Evolutionary conservation across 2,113 vertebrate genomes (phyloP).

Genomic region (Irena cyanogastra): DNA sequence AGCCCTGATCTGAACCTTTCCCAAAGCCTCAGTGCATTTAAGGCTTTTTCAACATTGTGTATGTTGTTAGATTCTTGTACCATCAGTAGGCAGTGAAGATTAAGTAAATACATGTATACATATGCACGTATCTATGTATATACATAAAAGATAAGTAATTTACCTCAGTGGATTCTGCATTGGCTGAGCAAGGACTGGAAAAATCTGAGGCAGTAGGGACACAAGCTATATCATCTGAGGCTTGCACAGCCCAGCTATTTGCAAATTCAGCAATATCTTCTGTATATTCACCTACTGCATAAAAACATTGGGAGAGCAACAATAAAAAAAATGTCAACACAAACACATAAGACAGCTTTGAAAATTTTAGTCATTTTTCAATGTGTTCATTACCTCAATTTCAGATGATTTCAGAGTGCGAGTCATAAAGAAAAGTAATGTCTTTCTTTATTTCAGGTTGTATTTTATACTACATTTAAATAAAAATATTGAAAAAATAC

Average conservation of each 20-base stretch:
- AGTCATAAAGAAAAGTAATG: neutral
- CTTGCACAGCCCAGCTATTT: conserved; percentile 90
- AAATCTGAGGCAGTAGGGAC: conserved; percentile 84
- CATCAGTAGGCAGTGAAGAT: neutral
- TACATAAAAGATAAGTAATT: neutral
- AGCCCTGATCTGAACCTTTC: neutral
- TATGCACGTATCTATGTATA: neutral
- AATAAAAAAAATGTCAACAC: neutral
- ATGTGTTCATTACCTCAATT: neutral
- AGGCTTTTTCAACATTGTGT: neutral
- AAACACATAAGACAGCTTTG: neutral
- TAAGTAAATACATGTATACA: neutral
- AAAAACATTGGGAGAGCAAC: neutral
- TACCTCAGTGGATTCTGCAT: conserved; percentile 87
- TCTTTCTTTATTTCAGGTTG: neutral
- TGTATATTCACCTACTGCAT: conserved; percentile 71
- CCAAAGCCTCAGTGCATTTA: neutral
- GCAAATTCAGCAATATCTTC: conserved; percentile 89
- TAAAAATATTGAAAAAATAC: neutral
- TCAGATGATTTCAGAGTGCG: fast-evolving
- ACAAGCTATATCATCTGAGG: conserved; percentile 79
- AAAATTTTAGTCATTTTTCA: neutral
- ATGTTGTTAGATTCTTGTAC: neutral
- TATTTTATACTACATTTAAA: neutral
- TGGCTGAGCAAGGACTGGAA: conserved; percentile 84